phyloP scores from a whole-genome alignment of 2,113 vertebrate genomes.

The Rhipidura dahli region DNA sequence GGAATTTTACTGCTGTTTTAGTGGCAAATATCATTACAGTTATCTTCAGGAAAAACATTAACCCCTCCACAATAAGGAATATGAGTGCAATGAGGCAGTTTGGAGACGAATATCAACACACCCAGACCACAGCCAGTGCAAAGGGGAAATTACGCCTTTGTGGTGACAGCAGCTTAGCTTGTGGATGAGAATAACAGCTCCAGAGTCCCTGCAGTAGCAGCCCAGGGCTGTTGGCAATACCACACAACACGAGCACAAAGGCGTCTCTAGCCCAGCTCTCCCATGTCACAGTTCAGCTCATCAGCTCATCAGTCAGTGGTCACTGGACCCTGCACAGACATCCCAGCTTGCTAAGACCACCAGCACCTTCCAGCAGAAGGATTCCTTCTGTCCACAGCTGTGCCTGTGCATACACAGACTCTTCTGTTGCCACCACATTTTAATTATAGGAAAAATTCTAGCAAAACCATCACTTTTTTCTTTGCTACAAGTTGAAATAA shows the following conservation, averaged over 20 bases:
- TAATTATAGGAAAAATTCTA: neutral
- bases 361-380: neutral
- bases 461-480: neutral
- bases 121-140: neutral
- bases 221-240: neutral
- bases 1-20: neutral
- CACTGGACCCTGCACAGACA: neutral
- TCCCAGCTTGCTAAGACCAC: neutral
- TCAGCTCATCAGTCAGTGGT: neutral
- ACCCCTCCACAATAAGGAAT: neutral
- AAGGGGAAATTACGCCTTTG: neutral
- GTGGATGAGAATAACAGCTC: neutral
- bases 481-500: neutral
- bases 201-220: neutral
- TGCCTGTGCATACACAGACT: neutral
- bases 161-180: neutral
- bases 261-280: neutral
- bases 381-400: neutral
- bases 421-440: neutral
- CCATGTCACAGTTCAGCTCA: neutral
- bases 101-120: neutral
- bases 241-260: neutral
- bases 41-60: neutral
- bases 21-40: neutral
- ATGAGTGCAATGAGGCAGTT: neutral